Evolutionary conservation across 2,797 vertebrate species (phyloP), one percentile per base, ranked within the genome.

Genomic region (Pseudochirops cupreus): DNA sequence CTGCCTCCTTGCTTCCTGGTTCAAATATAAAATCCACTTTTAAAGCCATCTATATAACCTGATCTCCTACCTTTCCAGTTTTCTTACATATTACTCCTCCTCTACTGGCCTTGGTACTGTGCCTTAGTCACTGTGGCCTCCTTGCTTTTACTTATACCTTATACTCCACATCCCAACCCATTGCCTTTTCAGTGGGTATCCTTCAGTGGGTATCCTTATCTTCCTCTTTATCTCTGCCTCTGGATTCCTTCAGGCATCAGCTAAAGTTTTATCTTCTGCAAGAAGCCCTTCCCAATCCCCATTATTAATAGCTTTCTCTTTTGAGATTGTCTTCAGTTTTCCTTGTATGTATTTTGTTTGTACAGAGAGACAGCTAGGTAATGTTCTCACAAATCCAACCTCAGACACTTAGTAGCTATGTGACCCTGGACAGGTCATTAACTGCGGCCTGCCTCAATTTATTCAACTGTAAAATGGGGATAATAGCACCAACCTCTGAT

Each of bases 61-160:
- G 39, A 3, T 87, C 39, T 39, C 67, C n/a, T 50, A 24, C 39
- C 74, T 87, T 87, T 87, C 21, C 10, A 87, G 39, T 87, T 87
- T 87, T 87, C 39, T 50, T 50, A 82, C 67, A 39, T 2, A 74
- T 39, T 39, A 24, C 7, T 67, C 33, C 62, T n/a, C 62, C n/a
- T 12, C 16, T 33, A 4, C 31, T 4, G 3, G 10, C 13, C 31
- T 21, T n/a, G 2, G n/a, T 18, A 21, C 18, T 29, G 0, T n/a
- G 18, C 9, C n/a, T 46, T 24, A 82, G 16, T 39, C 67, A 82
- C n/a, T 39, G 5, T 82, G n/a, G 6, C 67, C 6, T 74, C 67
- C n/a, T 82, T 39, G n/a, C 67, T 74, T n/a, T 74, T 74, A 39
- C 33, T 74, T 74, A 67, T 1, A 39, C 33, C 18, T 39, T 21